Percentiles rank a stretch among this genome's conserved stretches.
phyloP scores from a whole-genome alignment of 2,888 invertebrate species.

The Parochlus steinenii region DNA sequence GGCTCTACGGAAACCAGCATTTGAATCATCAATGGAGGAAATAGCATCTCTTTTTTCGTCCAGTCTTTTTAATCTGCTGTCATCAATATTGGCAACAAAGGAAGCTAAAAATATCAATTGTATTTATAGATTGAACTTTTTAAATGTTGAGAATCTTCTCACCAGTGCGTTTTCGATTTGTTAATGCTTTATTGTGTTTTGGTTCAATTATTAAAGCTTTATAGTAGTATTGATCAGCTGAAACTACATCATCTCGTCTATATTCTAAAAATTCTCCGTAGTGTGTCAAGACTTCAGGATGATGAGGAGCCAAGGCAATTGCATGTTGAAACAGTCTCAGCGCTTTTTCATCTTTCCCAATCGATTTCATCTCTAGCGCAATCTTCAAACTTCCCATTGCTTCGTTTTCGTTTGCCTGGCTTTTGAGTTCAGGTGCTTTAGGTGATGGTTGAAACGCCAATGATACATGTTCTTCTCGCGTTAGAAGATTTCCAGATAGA shows the following conservation, averaged over 20 bases:
- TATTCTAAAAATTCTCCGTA: conserved; percentile 89
- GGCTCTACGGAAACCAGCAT: conserved; percentile 64
- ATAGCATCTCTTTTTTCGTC: conserved; percentile 54
- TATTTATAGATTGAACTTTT: too few relatives aligned
- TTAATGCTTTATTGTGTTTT: conserved; percentile 59
- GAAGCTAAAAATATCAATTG: too few relatives aligned
- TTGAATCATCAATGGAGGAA: conserved; percentile 61
- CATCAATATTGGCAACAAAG: conserved; percentile 79
- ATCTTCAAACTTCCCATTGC: conserved; percentile 71
- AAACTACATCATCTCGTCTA: conserved; percentile 64
- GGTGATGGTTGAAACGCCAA: too few relatives aligned
- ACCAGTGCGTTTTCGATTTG: conserved; percentile 73
- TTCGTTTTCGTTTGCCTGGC: too few relatives aligned
- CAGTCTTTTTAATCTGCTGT: conserved; percentile 26
- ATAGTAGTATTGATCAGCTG: conserved; percentile 81
- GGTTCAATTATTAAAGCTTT: conserved; percentile 73
- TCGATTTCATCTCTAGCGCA: conserved; percentile 66
- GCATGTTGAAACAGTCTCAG: conserved; percentile 79
- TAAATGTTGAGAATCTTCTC: too few relatives aligned
- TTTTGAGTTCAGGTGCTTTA: too few relatives aligned
- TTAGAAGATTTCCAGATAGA: too few relatives aligned
- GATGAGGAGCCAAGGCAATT: conserved; percentile 73
- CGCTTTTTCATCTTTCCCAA: conserved; percentile 74
- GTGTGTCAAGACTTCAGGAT: conserved; percentile 80
- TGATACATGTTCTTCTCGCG: too few relatives aligned